These are phyloP conservation scores for Vidua chalybeata DNA, from an alignment of 2,113 vertebrate genomes.

Conservation along the genomic window DNA sequence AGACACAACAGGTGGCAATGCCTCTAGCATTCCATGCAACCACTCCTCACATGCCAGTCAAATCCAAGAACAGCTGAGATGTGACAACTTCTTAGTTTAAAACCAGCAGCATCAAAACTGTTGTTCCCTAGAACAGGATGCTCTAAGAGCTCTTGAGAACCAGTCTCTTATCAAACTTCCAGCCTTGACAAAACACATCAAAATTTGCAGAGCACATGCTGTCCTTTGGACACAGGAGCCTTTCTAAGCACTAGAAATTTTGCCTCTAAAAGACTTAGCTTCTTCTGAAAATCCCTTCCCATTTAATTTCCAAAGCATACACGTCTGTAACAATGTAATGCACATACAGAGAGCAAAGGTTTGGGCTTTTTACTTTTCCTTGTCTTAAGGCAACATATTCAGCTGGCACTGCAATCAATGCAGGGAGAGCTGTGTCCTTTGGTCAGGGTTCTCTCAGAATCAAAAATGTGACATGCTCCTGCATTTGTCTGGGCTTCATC, in stretches of 20 bases:
- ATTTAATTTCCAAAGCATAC: not conserved
- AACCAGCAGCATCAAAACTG: not conserved
- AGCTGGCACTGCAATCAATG: not conserved
- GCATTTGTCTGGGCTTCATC: not conserved
- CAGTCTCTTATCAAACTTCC: not conserved
- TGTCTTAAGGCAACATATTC: not conserved
- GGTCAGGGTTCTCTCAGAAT: not conserved
- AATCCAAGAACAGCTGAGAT: not conserved
- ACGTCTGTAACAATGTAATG: not conserved
- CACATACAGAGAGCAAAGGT: not conserved
- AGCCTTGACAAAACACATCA: not conserved
- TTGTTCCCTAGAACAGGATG: not conserved
- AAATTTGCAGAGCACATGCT: not conserved
- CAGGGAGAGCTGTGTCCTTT: not conserved
- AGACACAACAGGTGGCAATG: constrained; percentile 1
- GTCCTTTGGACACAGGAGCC: not conserved
- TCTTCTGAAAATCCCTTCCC: not conserved
- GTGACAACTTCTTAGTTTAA: not conserved
- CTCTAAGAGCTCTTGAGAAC: not conserved
- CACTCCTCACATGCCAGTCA: not conserved
- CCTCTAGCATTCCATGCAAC: not conserved
- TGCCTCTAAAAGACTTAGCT: not conserved
- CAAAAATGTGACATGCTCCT: not conserved
- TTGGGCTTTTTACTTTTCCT: not conserved
- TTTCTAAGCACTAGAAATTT: not conserved